Conservation (phyloP, 2,113 vertebrate species). For the Dromiciops gliroides region DNA sequence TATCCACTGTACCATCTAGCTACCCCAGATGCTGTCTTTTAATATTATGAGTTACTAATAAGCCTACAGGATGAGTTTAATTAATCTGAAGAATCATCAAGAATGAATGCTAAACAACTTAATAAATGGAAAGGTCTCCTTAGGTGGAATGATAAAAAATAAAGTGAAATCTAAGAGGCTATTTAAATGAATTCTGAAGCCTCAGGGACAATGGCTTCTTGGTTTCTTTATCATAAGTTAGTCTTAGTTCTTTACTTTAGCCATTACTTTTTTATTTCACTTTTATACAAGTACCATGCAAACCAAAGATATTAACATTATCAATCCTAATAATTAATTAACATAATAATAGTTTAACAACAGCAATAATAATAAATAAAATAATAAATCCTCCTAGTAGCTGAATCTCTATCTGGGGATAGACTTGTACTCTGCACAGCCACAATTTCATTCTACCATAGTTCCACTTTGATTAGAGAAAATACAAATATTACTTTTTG, state of each 20-base stretch:
- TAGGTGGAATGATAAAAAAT: neutral
- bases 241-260: neutral
- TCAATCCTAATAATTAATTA: neutral
- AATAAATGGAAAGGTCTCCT: neutral
- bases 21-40: neutral
- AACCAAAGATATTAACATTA: neutral
- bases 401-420: neutral
- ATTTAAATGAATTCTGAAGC: neutral
- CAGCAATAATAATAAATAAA: neutral
- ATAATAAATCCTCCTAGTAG: neutral
- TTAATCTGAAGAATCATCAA: neutral
- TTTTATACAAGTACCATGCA: neutral
- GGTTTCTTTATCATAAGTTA: neutral
- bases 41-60: neutral
- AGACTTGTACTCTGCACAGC: neutral
- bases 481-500: neutral
- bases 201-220: neutral
- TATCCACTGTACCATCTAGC: no score
- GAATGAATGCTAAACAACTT: neutral
- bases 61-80: neutral
- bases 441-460: neutral
- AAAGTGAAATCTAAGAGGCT: neutral
- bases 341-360: neutral
- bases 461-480: neutral
- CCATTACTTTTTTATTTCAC: neutral